phyloP scores from a whole-genome alignment of 2,888 invertebrate species.

The Melipona bicolor region DNA sequence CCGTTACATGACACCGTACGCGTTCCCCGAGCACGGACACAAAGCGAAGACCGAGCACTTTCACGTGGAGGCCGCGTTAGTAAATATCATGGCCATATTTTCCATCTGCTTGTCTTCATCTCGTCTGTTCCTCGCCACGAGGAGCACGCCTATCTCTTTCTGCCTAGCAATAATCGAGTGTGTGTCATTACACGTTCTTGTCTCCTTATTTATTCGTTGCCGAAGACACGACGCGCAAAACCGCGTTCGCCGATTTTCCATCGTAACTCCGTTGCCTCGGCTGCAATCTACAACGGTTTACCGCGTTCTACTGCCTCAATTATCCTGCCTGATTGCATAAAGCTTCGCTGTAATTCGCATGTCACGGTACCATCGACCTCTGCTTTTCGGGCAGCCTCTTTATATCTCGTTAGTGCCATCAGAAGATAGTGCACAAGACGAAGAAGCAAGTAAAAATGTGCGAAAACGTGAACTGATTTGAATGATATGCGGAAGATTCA shows the following conservation, averaged over 20 bases:
- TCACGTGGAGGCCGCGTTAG: conserved; percentile 80
- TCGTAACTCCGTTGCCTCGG: conserved; percentile 10
- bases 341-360: conserved; percentile 22
- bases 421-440: background rate
- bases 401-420: too few relatives aligned
- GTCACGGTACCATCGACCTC: background rate
- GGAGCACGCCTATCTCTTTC: conserved; percentile 36
- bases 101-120: conserved; percentile 66
- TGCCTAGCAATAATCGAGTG: conserved; percentile 50
- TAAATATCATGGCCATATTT: conserved; percentile 83
- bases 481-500: too few relatives aligned
- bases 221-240: background rate
- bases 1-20: conserved; percentile 73
- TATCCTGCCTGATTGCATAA: conserved; percentile 34
- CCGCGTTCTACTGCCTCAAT: conserved; percentile 37
- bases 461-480: background rate
- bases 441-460: background rate
- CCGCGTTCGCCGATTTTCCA: conserved; percentile 11
- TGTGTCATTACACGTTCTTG: conserved; percentile 57
- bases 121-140: conserved; percentile 25
- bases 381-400: background rate
- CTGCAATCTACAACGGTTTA: conserved; percentile 10
- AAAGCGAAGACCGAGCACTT: conserved; percentile 79
- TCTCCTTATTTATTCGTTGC: conserved; percentile 53
- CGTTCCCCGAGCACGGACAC: conserved; percentile 69